Percentiles rank a stretch among this genome's conserved stretches.
phyloP scores from a whole-genome alignment of 2,888 invertebrate genomes.

The Ichneumon xanthorius region DNA sequence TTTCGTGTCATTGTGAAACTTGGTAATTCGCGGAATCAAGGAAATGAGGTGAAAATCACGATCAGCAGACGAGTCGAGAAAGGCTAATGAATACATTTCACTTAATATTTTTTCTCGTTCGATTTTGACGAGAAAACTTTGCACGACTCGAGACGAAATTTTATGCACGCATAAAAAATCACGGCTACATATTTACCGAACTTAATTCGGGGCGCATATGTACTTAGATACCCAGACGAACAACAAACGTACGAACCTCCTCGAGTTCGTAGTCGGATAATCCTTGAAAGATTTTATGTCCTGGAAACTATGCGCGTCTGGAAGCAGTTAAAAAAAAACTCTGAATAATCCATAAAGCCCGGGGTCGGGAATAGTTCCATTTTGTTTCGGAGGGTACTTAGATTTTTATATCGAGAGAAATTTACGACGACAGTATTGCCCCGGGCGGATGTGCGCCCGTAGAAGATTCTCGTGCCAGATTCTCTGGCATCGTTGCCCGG shows the following conservation, averaged over 20 bases:
- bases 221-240: conserved; percentile 19
- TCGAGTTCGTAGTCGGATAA: conserved; percentile 59
- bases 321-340: conserved; percentile 77
- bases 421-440: conserved; percentile 74
- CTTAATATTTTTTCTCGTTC: neutral
- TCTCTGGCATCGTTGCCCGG: conserved; percentile 54
- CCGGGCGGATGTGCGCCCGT: conserved; percentile 63
- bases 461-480: conserved; percentile 67
- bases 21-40: conserved; percentile 32
- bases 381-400: conserved; percentile 78
- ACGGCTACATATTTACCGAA: conserved; percentile 1
- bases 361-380: conserved; percentile 71
- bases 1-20: neutral
- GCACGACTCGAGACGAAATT: neutral
- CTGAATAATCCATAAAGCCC: conserved; percentile 78
- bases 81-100: neutral
- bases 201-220: conserved; percentile 57
- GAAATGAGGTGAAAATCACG: conserved; percentile 17
- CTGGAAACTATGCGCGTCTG: conserved; percentile 76
- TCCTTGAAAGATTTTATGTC: conserved; percentile 73
- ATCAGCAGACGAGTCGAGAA: neutral
- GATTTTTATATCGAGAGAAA: conserved; percentile 75
- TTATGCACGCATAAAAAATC: neutral
- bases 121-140: conserved; percentile 20
- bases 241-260: conserved; percentile 41